Evolutionary conservation across 2,797 vertebrate genomes (phyloP).

Genomic region (Morus bassanus): DNA sequence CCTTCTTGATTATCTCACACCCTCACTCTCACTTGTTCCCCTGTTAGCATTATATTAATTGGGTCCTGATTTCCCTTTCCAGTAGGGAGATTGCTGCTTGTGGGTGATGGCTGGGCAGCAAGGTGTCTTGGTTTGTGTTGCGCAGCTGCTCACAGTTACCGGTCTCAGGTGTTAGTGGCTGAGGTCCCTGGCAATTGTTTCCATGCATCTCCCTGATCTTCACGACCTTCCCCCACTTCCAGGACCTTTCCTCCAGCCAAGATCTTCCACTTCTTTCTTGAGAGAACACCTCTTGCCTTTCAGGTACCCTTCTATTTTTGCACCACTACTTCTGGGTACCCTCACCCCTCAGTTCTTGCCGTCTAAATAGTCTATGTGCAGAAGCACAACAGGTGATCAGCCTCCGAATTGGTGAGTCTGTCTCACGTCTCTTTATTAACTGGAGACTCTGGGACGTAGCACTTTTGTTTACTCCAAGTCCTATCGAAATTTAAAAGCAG

Average conservation of each 20-base stretch:
- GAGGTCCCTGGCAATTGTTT: background rate
- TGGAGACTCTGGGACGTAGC: background rate
- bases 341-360: background rate
- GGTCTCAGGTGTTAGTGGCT: background rate
- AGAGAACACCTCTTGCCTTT: background rate
- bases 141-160: background rate
- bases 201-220: background rate
- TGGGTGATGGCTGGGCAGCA: background rate
- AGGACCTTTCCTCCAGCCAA: background rate
- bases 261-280: background rate
- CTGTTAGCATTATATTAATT: fast-evolving
- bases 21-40: background rate
- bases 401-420: background rate
- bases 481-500: background rate
- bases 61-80: background rate
- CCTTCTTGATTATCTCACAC: background rate
- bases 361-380: background rate
- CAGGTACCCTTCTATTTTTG: background rate
- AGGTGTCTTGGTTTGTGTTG: background rate
- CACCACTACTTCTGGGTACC: background rate
- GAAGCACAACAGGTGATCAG: background rate
- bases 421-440: background rate
- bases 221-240: background rate
- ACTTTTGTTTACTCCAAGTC: background rate
- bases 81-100: background rate